Conservation (phyloP, 2,888 invertebrate species). For the Mythimna ferrago region DNA sequence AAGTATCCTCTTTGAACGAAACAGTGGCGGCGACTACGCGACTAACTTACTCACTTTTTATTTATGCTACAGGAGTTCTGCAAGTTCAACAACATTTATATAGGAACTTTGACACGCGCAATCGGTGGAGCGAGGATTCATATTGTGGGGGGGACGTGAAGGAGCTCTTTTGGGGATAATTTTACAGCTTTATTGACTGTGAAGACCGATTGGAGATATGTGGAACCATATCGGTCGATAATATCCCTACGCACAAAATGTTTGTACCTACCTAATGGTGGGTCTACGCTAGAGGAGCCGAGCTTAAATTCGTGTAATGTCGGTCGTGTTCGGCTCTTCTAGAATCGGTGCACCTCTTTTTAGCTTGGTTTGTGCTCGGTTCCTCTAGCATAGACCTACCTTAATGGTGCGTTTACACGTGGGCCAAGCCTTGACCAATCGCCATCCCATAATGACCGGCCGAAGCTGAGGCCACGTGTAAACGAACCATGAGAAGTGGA, state of each 20-base stretch:
- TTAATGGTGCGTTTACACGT: too few species aligned
- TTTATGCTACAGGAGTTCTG: conserved; percentile 55
- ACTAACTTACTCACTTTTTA: conserved; percentile 58
- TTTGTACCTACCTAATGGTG: too few species aligned
- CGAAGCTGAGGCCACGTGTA: too few species aligned
- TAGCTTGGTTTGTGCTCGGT: too few species aligned
- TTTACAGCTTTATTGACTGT: background rate
- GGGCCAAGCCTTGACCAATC: too few species aligned
- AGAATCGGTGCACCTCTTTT: too few species aligned
- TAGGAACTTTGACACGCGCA: conserved; percentile 59
- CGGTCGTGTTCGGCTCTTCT: too few species aligned
- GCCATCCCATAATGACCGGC: too few species aligned
- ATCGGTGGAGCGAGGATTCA: conserved; percentile 35
- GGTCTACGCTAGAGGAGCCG: too few species aligned
- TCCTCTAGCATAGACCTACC: too few species aligned
- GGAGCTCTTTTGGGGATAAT: conserved; percentile 4
- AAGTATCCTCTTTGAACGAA: conserved; percentile 68
- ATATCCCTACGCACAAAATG: background rate
- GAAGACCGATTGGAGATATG: background rate
- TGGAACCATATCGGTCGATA: background rate
- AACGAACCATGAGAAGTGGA: too few species aligned
- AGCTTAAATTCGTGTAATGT: too few species aligned
- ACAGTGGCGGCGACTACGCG: conserved; percentile 48
- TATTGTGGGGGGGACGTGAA: background rate
- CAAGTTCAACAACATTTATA: conserved; percentile 65